Base-by-base conservation (phyloP, 2,113 vertebrate genomes). In the Phalacrocorax brasilianus region DNA sequence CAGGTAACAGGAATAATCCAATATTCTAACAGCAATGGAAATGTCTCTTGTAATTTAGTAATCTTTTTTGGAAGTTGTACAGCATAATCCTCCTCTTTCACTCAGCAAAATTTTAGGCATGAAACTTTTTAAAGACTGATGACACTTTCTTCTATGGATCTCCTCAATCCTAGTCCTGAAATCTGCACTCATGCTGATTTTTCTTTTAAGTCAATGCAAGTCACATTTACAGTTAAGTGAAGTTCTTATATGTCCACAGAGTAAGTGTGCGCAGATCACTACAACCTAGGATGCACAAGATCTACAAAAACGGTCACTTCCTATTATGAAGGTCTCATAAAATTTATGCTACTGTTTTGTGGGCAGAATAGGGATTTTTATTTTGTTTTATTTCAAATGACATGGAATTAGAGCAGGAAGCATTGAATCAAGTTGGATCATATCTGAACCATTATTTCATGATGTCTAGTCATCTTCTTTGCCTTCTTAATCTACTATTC, bases 151-250 rank as follows among this genome's bases (percentile, higher is more conserved):
- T 66, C 23, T 20, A 0, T 8, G 11, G 30, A 52, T 10, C 6
- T 74, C 9, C 11, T 88, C 59, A 71, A 62, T 74, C 4, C 8
- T 42, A 49, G 21, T 35, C 33, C 42, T 84, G 68, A 76, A 88
- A 70, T 16, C 50, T 59, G 8, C 8, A 40, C 4, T 58, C 5
- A 27, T 17, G 16, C 4, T 80, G 32, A 56, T 38, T 56, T 85
- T 86, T 88, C 16, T 35, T 49, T 49, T 75, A 55, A 30, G 6
- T 22, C 26, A 78, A 7, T 72, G n/a, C 13, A 86, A 59, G 11
- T 8, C 2, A 65, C 12, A 10, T 44, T 74, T 3, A 13, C 9
- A 7, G 24, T 26, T 33, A n/a, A 0, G 0, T n/a, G 13, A 6
- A 59, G 6, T 38, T 80, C 55, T 81, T 12, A 50, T 12, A 56